A percentile compares a stretch with the other conserved stretches of the same genome.
Evolutionary conservation across 2,113 vertebrate species (phyloP).

Genomic region (Pipra filicauda): DNA sequence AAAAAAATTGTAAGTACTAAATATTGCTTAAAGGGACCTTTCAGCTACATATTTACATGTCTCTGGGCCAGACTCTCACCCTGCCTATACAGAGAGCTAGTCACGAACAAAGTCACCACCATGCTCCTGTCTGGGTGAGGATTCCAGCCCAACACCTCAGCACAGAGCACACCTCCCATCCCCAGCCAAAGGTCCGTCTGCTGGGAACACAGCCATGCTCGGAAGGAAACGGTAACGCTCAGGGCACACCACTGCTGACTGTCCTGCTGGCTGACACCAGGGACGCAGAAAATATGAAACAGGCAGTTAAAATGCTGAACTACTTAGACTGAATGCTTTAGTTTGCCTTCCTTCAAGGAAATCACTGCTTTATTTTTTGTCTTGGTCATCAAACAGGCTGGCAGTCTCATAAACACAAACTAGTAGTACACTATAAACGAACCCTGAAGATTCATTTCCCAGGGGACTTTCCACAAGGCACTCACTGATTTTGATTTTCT

Average conservation of each 20-base stretch:
- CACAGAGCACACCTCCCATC: not conserved
- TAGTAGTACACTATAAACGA: not conserved
- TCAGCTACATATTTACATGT: not conserved
- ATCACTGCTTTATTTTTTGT: not conserved
- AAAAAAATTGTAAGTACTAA: not conserved
- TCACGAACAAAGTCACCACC: accelerated
- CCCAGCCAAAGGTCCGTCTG: not conserved
- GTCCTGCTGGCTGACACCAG: not conserved
- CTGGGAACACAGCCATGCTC: not conserved
- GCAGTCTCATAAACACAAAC: conserved; percentile 44
- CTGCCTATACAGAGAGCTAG: not conserved
- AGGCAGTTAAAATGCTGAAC: not conserved
- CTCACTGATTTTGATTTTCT: conserved; percentile 43
- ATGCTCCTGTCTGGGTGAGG: accelerated
- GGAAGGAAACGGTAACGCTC: not conserved
- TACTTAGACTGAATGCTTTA: not conserved
- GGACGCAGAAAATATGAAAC: not conserved
- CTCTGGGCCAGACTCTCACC: not conserved
- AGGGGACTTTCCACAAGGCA: not conserved
- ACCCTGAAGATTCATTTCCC: conserved; percentile 23
- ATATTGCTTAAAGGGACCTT: not conserved
- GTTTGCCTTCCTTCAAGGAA: conserved; percentile 37
- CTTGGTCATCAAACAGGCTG: conserved; percentile 18
- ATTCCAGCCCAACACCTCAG: not conserved
- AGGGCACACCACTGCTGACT: not conserved